Conservation (phyloP, 30 jellyfish, hydroid and myxozoan species). For the Cassiopea andromeda region DNA sequence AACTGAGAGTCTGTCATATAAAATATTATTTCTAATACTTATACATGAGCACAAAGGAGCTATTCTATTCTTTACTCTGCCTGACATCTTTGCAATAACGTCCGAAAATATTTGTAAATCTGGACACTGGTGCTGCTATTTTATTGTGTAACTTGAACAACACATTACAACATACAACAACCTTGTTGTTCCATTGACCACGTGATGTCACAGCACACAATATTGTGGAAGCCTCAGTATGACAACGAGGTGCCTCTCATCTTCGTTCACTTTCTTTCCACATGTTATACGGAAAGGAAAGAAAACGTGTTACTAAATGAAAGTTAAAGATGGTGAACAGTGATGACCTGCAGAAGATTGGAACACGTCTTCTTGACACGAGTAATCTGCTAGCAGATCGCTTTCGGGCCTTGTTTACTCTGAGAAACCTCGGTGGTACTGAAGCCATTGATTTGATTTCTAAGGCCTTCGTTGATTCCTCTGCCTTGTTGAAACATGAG, state of each 20-base stretch:
- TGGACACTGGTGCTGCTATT: background rate
- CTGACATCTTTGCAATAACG: conserved; percentile 4
- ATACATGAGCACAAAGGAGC: background rate
- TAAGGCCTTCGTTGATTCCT: conserved; percentile 76
- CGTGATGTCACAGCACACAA: too few relatives aligned
- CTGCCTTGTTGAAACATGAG: conserved; percentile 97
- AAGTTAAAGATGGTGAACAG: conserved; percentile 26
- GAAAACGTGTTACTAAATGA: too few relatives aligned
- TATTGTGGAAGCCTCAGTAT: background rate
- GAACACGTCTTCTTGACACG: conserved; percentile 60
- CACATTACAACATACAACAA: too few relatives aligned
- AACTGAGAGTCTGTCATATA: background rate
- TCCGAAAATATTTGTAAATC: background rate
- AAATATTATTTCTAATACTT: background rate
- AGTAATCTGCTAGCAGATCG: conserved; percentile 78
- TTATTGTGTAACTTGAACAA: background rate
- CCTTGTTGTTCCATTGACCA: too few relatives aligned
- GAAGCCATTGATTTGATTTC: conserved; percentile 77
- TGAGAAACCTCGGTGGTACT: conserved; percentile 74
- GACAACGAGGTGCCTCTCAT: background rate
- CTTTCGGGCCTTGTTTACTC: conserved; percentile 89
- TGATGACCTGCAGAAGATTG: conserved; percentile 54
- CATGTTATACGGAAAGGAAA: too few relatives aligned
- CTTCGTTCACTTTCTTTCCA: too few relatives aligned
- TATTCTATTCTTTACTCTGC: background rate